Evolutionary conservation across 1,140 invertebrate species (phyloP).

Genomic region (Drosophila lowei): DNA sequence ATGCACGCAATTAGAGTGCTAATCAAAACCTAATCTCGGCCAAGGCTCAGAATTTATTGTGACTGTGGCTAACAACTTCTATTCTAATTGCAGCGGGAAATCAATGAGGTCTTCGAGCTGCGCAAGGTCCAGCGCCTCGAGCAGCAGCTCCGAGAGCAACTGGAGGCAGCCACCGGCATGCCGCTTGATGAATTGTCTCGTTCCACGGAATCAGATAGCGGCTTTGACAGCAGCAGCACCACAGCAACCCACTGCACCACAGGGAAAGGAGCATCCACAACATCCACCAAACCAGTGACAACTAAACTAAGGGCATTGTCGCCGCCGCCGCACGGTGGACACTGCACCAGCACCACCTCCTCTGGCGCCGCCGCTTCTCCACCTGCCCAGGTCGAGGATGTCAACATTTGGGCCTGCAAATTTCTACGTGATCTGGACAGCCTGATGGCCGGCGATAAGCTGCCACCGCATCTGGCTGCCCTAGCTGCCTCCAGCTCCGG

Average conservation of each 20-base stretch:
- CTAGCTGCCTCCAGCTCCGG: slow-evolving; percentile 31
- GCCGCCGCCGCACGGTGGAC: slow-evolving; percentile 62
- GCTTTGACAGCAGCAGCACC: slow-evolving; percentile 78
- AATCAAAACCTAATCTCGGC: slow-evolving; percentile 68
- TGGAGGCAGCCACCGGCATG: slow-evolving; percentile 46
- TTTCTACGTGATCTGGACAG: slow-evolving; percentile 82
- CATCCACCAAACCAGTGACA: slow-evolving; percentile 55
- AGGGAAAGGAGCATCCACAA: slow-evolving; percentile 9
- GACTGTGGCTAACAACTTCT: slow-evolving; percentile 51
- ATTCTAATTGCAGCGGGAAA: slow-evolving; percentile 82
- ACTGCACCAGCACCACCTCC: neutral
- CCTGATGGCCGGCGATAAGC: slow-evolving; percentile 73
- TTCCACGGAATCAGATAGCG: slow-evolving; percentile 81
- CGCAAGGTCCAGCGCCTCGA: slow-evolving; percentile 70
- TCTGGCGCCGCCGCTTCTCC: neutral
- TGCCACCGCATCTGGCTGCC: slow-evolving; percentile 60
- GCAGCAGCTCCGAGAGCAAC: slow-evolving; percentile 57
- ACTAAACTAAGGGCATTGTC: slow-evolving; percentile 73
- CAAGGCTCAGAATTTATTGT: slow-evolving; percentile 48
- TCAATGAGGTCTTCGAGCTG: slow-evolving; percentile 82
- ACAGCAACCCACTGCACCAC: slow-evolving; percentile 28
- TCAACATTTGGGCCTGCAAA: slow-evolving; percentile 82
- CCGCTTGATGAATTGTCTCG: slow-evolving; percentile 79
- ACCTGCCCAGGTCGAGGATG: slow-evolving; percentile 55
- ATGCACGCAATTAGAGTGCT: slow-evolving; percentile 67